These are phyloP conservation scores for Steatocranus sp. DNA, from an alignment of 2,797 vertebrate genomes.

Conservation along the genomic window DNA sequence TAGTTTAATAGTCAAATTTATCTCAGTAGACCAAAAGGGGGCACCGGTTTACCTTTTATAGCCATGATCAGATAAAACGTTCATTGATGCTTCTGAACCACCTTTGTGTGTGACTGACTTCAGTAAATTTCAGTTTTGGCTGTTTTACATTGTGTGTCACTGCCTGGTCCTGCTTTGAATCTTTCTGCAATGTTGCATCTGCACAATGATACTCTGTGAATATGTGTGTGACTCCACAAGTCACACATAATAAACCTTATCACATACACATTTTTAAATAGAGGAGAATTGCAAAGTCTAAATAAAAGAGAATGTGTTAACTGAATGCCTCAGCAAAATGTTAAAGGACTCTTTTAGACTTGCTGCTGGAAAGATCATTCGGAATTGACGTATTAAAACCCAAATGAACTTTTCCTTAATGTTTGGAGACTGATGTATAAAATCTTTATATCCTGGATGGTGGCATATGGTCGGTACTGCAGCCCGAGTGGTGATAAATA, in stretches of 20 bases:
- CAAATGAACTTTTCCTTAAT: conserved; percentile 19
- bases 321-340: neutral
- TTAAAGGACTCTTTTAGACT: neutral
- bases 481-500: conserved; percentile 29
- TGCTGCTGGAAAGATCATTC: neutral
- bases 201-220: neutral
- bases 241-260: neutral
- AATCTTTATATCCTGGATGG: conserved; percentile 9
- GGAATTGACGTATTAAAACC: conserved; percentile 31
- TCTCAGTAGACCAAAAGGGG: conserved; percentile 36
- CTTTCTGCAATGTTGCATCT: neutral
- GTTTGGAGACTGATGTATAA: neutral
- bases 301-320: neutral
- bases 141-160: conserved; percentile 7
- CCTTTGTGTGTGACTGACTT: neutral
- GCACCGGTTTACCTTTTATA: conserved; percentile 33
- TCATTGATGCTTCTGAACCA: conserved; percentile 4
- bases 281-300: neutral
- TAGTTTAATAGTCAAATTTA: neutral
- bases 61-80: neutral
- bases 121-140: conserved; percentile 20
- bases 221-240: neutral
- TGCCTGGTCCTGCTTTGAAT: neutral
- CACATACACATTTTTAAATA: neutral
- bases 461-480: conserved; percentile 20